Evolutionary conservation across 2,797 vertebrate genomes (phyloP).

Genomic region (Melanotaenia pygmaea): DNA sequence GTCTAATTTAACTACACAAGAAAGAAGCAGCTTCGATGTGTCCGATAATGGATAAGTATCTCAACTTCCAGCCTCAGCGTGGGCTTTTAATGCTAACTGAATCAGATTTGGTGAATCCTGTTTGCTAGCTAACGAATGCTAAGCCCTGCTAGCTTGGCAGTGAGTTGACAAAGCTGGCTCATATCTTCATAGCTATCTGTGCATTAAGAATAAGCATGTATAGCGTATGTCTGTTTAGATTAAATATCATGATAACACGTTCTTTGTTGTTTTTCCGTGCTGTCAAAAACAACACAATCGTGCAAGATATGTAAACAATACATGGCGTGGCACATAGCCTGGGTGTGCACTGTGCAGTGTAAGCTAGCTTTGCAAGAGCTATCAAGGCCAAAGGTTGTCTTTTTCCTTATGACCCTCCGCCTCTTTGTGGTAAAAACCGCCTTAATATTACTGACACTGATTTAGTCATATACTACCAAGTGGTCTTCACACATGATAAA

Average conservation of each 20-base stretch:
- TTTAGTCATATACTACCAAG: neutral
- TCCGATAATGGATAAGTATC: slow-evolving; percentile 26
- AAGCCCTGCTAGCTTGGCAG: slow-evolving; percentile 60
- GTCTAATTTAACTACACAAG: neutral
- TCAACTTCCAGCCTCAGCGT: slow-evolving; percentile 2
- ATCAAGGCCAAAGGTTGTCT: slow-evolving; percentile 40
- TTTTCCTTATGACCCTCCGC: neutral
- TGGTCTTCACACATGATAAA: neutral
- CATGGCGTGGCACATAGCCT: slow-evolving; percentile 78
- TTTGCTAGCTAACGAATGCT: slow-evolving; percentile 52
- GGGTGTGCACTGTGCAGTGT: slow-evolving; percentile 64
- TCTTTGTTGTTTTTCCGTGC: slow-evolving; percentile 26
- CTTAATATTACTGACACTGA: neutral
- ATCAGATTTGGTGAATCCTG: slow-evolving; percentile 57
- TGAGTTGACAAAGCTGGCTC: slow-evolving; percentile 61
- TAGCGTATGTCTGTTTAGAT: neutral
- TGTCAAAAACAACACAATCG: slow-evolving; percentile 52
- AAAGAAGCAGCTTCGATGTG: slow-evolving; percentile 4
- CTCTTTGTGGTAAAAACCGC: neutral
- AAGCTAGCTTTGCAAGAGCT: slow-evolving; percentile 58
- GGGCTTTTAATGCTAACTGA: slow-evolving; percentile 49
- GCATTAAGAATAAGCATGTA: neutral
- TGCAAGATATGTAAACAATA: slow-evolving; percentile 84
- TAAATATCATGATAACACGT: neutral
- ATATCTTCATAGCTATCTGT: neutral